Evolutionary conservation across 2,113 vertebrate species (phyloP).

Genomic region (Sarotherodon lohbergeri): DNA sequence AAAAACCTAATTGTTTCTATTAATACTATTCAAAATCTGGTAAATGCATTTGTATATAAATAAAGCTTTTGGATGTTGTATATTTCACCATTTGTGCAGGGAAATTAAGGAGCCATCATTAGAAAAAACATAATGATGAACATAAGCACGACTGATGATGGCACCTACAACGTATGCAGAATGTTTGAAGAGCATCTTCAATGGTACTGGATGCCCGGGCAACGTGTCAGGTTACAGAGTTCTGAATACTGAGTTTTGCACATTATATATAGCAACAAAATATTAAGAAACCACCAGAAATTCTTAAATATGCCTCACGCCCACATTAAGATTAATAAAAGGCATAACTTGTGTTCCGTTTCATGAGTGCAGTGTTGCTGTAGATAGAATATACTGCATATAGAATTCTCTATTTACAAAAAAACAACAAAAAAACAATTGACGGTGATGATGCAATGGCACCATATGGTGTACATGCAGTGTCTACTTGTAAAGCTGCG

Average conservation of each 20-base stretch:
- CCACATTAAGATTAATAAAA: neutral
- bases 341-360: slow-evolving; percentile 13
- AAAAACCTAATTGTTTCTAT: neutral
- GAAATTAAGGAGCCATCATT: neutral
- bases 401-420: slow-evolving; percentile 54
- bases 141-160: neutral
- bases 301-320: neutral
- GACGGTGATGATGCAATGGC: slow-evolving; percentile 26
- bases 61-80: too few relatives aligned
- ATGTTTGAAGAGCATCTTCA: neutral
- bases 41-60: neutral
- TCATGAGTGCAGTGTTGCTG: slow-evolving; percentile 25
- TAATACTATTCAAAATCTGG: neutral
- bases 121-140: neutral
- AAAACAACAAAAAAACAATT: neutral
- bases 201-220: neutral
- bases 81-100: neutral
- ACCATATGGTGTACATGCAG: slow-evolving; percentile 9
- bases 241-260: neutral
- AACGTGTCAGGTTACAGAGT: neutral
- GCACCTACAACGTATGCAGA: neutral
- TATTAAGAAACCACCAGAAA: neutral
- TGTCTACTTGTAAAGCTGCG: neutral
- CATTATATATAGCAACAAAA: neutral
- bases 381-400: slow-evolving; percentile 28